phyloP scores from a whole-genome alignment of 2,113 vertebrate species.

The Cariama cristata region DNA sequence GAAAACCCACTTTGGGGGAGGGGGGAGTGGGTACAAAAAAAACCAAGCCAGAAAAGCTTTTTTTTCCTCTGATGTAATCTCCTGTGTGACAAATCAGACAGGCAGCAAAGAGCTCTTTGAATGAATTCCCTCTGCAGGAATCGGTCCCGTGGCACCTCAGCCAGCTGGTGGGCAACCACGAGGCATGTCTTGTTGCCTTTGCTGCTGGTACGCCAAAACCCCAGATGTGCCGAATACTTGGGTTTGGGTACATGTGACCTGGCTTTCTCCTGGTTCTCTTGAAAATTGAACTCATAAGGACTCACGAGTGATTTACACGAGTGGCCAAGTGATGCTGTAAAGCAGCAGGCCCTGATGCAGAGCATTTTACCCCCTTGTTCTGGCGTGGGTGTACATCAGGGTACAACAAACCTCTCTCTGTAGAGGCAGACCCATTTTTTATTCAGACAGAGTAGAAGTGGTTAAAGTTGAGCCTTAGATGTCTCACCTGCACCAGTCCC shows the following conservation, averaged over 20 bases:
- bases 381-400: fast-evolving
- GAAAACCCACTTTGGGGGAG: not conserved
- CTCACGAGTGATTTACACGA: fast-evolving
- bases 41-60: not conserved
- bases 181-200: fast-evolving
- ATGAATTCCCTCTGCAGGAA: not conserved
- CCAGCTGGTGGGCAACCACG: fast-evolving
- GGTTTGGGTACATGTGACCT: not conserved
- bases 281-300: not conserved
- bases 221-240: not conserved
- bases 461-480: not conserved
- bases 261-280: not conserved
- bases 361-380: not conserved
- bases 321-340: not conserved
- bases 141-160: not conserved
- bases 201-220: not conserved
- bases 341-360: not conserved
- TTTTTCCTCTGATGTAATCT: not conserved
- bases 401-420: not conserved
- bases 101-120: not conserved
- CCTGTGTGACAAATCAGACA: not conserved
- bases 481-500: fast-evolving
- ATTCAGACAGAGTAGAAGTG: not conserved
- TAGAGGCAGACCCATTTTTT: not conserved
- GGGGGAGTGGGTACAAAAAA: fast-evolving